phyloP scores from a whole-genome alignment of 1,140 invertebrate genomes.

The Reticulitermes speratus region DNA sequence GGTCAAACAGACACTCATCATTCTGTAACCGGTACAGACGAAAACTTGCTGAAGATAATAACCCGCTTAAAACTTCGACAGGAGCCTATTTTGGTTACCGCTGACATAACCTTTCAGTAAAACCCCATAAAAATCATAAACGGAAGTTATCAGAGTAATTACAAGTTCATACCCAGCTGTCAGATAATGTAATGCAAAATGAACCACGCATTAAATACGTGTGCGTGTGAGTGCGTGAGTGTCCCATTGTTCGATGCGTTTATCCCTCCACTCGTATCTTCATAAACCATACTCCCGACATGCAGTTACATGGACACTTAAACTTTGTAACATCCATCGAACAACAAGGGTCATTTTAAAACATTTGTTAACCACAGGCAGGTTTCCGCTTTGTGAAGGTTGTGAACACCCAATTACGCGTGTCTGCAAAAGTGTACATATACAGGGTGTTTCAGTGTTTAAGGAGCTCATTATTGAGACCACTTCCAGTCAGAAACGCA shows the following conservation, averaged over 20 bases:
- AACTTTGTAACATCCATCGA: constrained; percentile 15
- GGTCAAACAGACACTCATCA: too few relatives aligned
- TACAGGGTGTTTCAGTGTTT: too few relatives aligned
- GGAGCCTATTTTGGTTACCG: too few relatives aligned
- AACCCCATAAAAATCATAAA: too few relatives aligned
- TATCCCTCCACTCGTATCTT: not conserved
- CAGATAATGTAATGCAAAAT: not conserved
- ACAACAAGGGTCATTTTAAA: not conserved
- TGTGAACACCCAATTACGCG: not conserved
- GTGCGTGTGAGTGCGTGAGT: not conserved
- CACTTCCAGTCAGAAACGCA: too few relatives aligned
- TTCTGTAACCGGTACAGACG: too few relatives aligned
- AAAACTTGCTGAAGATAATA: too few relatives aligned
- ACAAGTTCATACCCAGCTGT: not conserved
- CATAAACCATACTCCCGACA: constrained; percentile 18
- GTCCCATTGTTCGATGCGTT: not conserved
- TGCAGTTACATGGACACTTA: not conserved
- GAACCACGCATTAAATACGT: not conserved
- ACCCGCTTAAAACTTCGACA: too few relatives aligned
- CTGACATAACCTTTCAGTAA: too few relatives aligned
- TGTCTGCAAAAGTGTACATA: too few relatives aligned
- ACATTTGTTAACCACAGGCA: not conserved
- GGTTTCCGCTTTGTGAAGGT: not conserved
- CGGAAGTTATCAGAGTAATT: too few relatives aligned
- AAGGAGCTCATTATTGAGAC: too few relatives aligned